Percentiles rank a stretch among this genome's conserved stretches.
Evolutionary conservation across 2,113 vertebrate species (phyloP).

Genomic region (Cariama cristata): DNA sequence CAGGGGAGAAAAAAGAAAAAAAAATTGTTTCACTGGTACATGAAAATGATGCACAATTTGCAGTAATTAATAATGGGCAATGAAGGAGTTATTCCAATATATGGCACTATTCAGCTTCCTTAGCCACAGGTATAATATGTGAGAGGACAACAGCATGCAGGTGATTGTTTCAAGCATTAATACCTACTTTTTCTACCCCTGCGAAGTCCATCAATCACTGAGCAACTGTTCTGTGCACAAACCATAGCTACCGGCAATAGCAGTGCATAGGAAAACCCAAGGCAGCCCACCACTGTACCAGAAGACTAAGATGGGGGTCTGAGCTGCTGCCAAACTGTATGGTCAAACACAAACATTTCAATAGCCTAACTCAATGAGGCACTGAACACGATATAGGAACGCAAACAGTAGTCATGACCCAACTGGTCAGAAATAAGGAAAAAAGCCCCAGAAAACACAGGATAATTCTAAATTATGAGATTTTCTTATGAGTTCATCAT

Average conservation of each 20-base stretch:
- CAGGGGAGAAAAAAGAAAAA: background rate
- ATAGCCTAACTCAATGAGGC: background rate
- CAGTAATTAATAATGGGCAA: background rate
- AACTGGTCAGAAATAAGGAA: background rate
- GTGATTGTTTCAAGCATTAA: background rate
- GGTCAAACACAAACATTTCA: background rate
- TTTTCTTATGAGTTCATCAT: background rate
- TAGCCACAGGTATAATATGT: background rate
- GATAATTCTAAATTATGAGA: background rate
- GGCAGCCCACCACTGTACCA: background rate
- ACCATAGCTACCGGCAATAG: background rate
- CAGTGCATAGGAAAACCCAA: accelerated
- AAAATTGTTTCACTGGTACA: background rate
- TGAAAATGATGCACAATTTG: background rate
- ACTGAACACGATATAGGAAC: accelerated
- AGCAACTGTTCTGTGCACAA: background rate
- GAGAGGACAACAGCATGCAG: background rate
- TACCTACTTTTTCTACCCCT: background rate
- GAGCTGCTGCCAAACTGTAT: background rate
- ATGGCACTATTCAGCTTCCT: background rate
- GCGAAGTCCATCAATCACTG: background rate
- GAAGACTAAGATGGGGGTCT: background rate
- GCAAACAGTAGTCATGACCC: background rate
- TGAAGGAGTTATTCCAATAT: background rate
- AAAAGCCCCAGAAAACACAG: background rate